Percentiles rank a stretch among this genome's conserved stretches.
phyloP scores from a whole-genome alignment of 2,797 vertebrate genomes.

The Dromococcyx pavoninus region DNA sequence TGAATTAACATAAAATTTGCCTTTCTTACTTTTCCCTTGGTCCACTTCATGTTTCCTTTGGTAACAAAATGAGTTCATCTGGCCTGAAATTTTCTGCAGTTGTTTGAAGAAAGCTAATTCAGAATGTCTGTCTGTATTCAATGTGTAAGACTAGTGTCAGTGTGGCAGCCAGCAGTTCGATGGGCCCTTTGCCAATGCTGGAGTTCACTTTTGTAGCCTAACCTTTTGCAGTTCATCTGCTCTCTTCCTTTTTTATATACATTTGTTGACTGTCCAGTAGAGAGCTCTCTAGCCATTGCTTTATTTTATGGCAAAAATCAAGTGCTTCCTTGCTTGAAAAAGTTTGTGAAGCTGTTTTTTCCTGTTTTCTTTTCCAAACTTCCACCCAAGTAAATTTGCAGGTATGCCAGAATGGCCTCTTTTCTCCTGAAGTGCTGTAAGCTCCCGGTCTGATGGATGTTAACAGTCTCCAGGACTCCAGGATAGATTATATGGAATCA shows the following conservation, averaged over 20 bases:
- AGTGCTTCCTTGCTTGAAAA: neutral
- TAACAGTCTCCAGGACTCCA: neutral
- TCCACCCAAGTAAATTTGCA: neutral
- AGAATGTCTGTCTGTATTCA: neutral
- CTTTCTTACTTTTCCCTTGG: neutral
- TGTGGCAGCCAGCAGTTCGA: accelerated
- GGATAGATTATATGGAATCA: neutral
- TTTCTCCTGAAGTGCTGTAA: neutral
- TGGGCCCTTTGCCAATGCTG: neutral
- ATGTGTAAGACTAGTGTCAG: neutral
- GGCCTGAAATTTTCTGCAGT: neutral
- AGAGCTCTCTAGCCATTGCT: neutral
- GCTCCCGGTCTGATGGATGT: neutral
- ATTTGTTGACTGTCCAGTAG: neutral
- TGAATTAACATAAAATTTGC: neutral
- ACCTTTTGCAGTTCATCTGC: accelerated
- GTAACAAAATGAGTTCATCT: neutral
- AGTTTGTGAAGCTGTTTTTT: neutral
- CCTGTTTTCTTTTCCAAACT: neutral
- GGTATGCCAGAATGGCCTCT: neutral
- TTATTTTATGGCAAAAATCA: neutral
- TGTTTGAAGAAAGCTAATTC: neutral
- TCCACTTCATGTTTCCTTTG: neutral
- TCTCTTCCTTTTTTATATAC: neutral
- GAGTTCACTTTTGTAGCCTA: neutral